These are phyloP conservation scores for Drosophila obscura DNA, from an alignment of 1,140 invertebrate species.

Conservation along the genomic window DNA sequence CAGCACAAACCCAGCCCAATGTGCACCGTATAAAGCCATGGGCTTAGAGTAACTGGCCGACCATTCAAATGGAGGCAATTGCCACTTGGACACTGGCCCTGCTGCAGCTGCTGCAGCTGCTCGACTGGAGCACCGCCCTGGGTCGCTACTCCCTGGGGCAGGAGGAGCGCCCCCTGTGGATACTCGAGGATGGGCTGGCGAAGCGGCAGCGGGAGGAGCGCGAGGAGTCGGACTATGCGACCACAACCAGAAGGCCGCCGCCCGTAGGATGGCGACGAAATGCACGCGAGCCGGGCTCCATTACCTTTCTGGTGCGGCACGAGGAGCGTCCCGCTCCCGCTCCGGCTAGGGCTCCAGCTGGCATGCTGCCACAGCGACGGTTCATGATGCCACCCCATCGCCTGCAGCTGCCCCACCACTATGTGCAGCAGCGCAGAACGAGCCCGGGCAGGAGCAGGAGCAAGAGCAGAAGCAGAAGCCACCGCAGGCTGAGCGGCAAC, in stretches of 20 bases:
- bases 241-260: slow-evolving; percentile 22
- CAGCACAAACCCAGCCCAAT: neutral
- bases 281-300: slow-evolving; percentile 11
- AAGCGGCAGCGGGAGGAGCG: slow-evolving; percentile 44
- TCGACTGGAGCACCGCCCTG: neutral
- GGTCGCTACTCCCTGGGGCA: slow-evolving; percentile 39
- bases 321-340: neutral
- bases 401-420: slow-evolving; percentile 25
- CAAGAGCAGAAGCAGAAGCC: neutral
- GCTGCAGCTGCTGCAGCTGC: slow-evolving; percentile 7
- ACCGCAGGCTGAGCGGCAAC: slow-evolving; percentile 4
- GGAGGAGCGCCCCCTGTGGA: slow-evolving; percentile 68
- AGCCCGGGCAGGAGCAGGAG: neutral
- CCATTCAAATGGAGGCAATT: slow-evolving; percentile 47
- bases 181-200: slow-evolving; percentile 66
- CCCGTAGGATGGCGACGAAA: slow-evolving; percentile 2
- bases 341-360: slow-evolving; percentile 6
- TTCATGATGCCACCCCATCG: slow-evolving; percentile 29
- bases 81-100: slow-evolving; percentile 30
- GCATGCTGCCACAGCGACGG: slow-evolving; percentile 24
- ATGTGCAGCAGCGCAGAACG: slow-evolving; percentile 14
- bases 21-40: slow-evolving; percentile 45
- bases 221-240: slow-evolving; percentile 35
- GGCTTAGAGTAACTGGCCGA: neutral
- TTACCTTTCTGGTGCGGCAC: slow-evolving; percentile 48